These are phyloP conservation scores for Campylomormyrus tamandua DNA, from an alignment of 2,113 vertebrate species.

Conservation along the genomic window DNA sequence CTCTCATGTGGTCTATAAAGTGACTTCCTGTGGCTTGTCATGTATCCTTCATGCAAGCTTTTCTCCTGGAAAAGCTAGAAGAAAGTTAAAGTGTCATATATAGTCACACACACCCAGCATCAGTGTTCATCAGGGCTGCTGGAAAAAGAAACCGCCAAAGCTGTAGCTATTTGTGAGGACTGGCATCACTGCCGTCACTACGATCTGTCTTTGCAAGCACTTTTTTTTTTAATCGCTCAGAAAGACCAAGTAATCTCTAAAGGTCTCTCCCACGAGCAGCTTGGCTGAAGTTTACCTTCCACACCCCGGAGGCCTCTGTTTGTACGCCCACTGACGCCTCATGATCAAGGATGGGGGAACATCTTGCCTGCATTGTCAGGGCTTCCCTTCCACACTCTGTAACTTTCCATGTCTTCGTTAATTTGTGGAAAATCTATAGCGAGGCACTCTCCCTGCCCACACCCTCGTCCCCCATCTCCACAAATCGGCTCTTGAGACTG, in stretches of 20 bases:
- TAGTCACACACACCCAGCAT: slow-evolving; percentile 2
- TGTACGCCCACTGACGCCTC: slow-evolving; percentile 47
- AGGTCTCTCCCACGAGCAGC: slow-evolving; percentile 30
- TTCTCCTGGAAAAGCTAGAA: slow-evolving; percentile 50
- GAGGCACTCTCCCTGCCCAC: slow-evolving; percentile 53
- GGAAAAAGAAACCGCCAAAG: background rate
- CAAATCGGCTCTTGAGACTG: slow-evolving; percentile 25
- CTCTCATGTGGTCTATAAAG: slow-evolving; percentile 30
- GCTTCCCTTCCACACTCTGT: slow-evolving; percentile 43
- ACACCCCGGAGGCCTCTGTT: slow-evolving; percentile 46
- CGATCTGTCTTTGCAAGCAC: slow-evolving; percentile 2
- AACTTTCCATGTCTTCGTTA: slow-evolving; percentile 43
- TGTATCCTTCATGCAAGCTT: slow-evolving; percentile 66
- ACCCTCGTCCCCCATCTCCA: slow-evolving; percentile 35
- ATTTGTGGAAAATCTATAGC: slow-evolving; percentile 63
- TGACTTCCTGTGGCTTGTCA: slow-evolving; percentile 42
- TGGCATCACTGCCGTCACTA: slow-evolving; percentile 4
- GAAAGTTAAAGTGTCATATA: slow-evolving; percentile 25
- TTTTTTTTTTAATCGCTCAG: slow-evolving; percentile 13
- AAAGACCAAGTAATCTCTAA: slow-evolving; percentile 26
- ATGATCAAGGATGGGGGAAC: slow-evolving; percentile 46
- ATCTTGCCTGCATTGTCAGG: slow-evolving; percentile 48
- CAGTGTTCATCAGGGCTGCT: background rate
- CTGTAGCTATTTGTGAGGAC: slow-evolving; percentile 8
- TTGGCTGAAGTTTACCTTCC: slow-evolving; percentile 34